phyloP scores from a whole-genome alignment of 2,797 vertebrate genomes.

The Steatocranus sp. region DNA sequence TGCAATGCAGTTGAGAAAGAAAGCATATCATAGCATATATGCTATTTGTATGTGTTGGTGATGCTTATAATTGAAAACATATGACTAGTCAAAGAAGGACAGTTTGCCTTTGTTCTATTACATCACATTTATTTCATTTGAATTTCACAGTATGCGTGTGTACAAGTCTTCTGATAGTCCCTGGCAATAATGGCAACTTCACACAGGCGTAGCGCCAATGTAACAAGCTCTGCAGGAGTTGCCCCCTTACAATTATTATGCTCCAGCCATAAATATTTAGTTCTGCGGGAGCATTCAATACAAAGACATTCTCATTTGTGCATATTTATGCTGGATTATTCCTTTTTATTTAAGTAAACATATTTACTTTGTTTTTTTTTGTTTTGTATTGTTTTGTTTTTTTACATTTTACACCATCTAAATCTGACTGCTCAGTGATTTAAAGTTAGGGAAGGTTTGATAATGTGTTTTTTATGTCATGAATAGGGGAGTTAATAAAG shows the following conservation, averaged over 20 bases:
- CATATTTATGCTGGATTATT: not conserved
- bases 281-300: not conserved
- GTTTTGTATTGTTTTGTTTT: not conserved
- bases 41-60: not conserved
- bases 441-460: not conserved
- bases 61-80: slow-evolving; percentile 32
- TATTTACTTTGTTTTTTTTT: rapidly evolving
- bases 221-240: not conserved
- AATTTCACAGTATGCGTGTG: slow-evolving; percentile 2
- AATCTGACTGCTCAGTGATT: not conserved
- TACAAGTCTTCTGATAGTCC: not conserved
- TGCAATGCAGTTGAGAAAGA: not conserved
- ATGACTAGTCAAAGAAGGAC: slow-evolving; percentile 14
- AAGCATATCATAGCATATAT: not conserved
- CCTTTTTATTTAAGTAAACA: not conserved
- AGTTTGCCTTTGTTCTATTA: slow-evolving; percentile 14
- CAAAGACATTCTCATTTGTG: not conserved
- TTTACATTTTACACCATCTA: not conserved
- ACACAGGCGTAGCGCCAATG: not conserved
- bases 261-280: not conserved
- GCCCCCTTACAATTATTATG: not conserved
- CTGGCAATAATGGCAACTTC: slow-evolving; percentile 41
- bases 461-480: not conserved
- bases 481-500: not conserved
- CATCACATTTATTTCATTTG: slow-evolving; percentile 33